phyloP scores from a whole-genome alignment of 1,140 invertebrate species.

The Radopholus similis region DNA sequence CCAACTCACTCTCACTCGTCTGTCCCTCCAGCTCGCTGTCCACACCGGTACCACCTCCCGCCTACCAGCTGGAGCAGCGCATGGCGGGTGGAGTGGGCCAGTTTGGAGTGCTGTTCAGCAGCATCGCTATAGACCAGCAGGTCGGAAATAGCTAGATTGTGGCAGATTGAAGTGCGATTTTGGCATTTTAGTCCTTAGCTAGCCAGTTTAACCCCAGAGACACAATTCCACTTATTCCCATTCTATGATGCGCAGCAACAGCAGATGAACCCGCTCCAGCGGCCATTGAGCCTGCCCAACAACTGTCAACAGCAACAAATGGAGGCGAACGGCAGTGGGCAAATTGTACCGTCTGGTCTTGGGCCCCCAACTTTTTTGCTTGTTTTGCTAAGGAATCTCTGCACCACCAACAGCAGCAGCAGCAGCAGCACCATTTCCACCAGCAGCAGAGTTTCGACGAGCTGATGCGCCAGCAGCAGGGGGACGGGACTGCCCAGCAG shows the following conservation, averaged over 20 bases:
- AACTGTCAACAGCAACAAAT: slow-evolving; percentile 11
- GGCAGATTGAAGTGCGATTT: no score
- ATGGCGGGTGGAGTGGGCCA: not conserved
- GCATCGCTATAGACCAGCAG: slow-evolving; percentile 4
- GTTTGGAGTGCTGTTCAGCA: slow-evolving; percentile 4
- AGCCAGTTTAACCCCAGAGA: not conserved
- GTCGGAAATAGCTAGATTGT: not conserved
- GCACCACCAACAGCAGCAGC: not conserved
- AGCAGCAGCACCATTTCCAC: slow-evolving; percentile 3
- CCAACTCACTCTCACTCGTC: not conserved
- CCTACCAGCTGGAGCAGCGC: not conserved
- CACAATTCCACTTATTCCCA: not conserved
- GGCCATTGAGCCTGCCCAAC: slow-evolving; percentile 31
- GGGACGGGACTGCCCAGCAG: no score
- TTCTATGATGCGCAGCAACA: slow-evolving; percentile 14
- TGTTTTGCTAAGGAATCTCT: not conserved
- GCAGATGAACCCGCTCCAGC: slow-evolving; percentile 11
- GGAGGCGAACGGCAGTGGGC: not conserved
- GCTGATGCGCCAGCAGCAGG: not conserved
- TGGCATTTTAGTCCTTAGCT: no score
- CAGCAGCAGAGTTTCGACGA: not conserved
- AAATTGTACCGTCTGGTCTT: not conserved
- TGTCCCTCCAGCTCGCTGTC: not conserved
- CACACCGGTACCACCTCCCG: slow-evolving; percentile 20
- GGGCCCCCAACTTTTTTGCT: no score